A percentile compares a stretch with the other conserved stretches of the same genome.
phyloP scores from a whole-genome alignment of 2,888 invertebrate species.

The Tromatobia lineatoria region DNA sequence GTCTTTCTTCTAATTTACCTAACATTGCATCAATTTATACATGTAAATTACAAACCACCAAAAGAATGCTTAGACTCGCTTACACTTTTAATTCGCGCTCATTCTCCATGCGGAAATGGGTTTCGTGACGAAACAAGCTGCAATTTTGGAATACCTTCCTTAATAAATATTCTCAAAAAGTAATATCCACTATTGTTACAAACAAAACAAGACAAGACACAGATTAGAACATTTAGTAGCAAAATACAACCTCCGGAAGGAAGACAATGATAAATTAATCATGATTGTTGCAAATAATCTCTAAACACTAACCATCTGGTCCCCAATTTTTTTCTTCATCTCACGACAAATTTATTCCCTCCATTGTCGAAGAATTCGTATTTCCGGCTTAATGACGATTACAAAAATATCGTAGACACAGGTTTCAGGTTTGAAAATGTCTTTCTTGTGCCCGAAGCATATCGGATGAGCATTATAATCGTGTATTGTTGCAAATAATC shows the following conservation, averaged over 20 bases:
- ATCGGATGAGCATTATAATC: no score
- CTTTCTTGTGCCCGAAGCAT: no score
- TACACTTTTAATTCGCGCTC: conserved; percentile 1
- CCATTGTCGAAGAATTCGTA: neutral
- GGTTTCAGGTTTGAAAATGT: no score
- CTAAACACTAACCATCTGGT: no score
- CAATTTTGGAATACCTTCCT: neutral
- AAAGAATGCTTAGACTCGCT: conserved; percentile 3
- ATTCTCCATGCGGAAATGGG: neutral
- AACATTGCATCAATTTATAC: conserved; percentile 21
- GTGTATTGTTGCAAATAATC: no score
- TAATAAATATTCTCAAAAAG: neutral
- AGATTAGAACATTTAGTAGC: neutral
- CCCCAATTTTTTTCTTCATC: no score
- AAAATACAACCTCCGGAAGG: no score
- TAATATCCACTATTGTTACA: neutral
- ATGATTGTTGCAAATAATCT: no score
- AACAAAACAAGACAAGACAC: neutral
- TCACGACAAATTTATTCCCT: no score
- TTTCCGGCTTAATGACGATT: no score
- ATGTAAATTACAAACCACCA: conserved; percentile 1
- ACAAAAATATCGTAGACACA: no score
- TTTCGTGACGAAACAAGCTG: neutral
- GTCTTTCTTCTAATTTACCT: conserved; percentile 20
- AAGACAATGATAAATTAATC: no score